Evolutionary conservation across 1,140 invertebrate genomes (phyloP).

Genomic region (Drosophila mojavensis): DNA sequence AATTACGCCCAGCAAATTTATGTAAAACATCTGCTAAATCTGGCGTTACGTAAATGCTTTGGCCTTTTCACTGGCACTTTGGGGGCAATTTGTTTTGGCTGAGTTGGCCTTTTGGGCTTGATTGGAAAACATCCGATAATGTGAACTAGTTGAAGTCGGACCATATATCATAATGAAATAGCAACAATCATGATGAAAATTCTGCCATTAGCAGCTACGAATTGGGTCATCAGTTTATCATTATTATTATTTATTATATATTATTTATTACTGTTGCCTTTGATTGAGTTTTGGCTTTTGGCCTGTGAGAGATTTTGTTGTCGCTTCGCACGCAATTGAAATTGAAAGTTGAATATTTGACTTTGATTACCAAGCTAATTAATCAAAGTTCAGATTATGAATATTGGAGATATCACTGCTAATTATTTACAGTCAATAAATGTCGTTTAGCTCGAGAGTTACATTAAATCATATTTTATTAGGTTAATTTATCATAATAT

Average conservation of each 20-base stretch:
- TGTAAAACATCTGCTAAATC: conserved; percentile 29
- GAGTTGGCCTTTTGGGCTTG: conserved; percentile 30
- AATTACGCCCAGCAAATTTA: conserved; percentile 15
- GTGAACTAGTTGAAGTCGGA: not conserved
- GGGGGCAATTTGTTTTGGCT: conserved; percentile 34
- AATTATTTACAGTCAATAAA: not conserved
- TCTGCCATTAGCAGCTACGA: conserved; percentile 53
- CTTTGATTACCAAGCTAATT: conserved; percentile 68
- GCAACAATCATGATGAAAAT: conserved; percentile 45
- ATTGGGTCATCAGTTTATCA: conserved; percentile 55
- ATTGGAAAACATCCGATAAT: conserved; percentile 26
- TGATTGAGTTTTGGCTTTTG: conserved; percentile 7
- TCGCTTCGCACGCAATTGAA: conserved; percentile 16
- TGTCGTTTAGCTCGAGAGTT: not conserved
- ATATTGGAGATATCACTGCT: not conserved
- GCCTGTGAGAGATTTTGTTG: conserved; percentile 1
- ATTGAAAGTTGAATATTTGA: conserved; percentile 11
- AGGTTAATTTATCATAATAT: conserved; percentile 14
- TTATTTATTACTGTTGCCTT: conserved; percentile 1
- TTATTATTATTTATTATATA: not conserved
- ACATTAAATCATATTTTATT: conserved; percentile 33
- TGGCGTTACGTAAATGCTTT: conserved; percentile 20
- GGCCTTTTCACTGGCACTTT: conserved; percentile 9
- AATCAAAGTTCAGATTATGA: conserved; percentile 49
- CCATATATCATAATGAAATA: conserved; percentile 61